phyloP scores from a whole-genome alignment of 2,113 vertebrate species.

The Odobenus rosmarus region DNA sequence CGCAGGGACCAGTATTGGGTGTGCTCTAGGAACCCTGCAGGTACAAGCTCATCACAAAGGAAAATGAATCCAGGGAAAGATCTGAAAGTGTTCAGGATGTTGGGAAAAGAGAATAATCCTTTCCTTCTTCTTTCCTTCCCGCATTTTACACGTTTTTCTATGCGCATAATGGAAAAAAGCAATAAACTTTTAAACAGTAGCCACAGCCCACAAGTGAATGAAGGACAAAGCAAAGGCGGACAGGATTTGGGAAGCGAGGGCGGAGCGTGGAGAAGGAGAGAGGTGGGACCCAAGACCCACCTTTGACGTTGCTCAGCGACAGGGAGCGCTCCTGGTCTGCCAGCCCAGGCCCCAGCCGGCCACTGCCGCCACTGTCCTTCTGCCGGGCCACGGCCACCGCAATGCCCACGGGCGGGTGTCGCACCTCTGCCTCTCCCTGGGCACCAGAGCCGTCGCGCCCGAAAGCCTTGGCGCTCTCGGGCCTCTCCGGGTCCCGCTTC shows the following conservation, averaged over 20 bases:
- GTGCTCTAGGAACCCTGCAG: rapidly evolving
- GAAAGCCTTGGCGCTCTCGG: constrained; percentile 94
- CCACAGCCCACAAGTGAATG: rapidly evolving
- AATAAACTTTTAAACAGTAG: not conserved
- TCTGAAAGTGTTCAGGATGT: not conserved
- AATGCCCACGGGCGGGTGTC: constrained; percentile 96
- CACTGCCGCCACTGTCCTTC: constrained; percentile 91
- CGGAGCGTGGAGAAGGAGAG: rapidly evolving
- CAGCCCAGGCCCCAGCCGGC: constrained; percentile 88
- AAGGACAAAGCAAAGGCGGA: rapidly evolving
- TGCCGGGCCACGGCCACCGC: constrained; percentile 97
- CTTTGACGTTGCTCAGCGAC: constrained; percentile 92
- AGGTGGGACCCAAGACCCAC: constrained; percentile 79
- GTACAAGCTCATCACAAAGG: not conserved
- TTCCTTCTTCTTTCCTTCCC: not conserved
- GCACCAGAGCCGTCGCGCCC: constrained; percentile 89
- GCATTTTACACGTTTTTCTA: not conserved
- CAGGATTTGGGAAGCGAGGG: not conserved
- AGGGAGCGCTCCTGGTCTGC: constrained; percentile 90
- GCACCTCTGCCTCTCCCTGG: constrained; percentile 94
- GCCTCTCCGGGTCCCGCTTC: constrained; percentile 95
- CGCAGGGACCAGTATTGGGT: rapidly evolving
- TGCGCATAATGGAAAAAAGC: not conserved
- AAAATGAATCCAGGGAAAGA: not conserved
- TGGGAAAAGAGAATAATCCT: not conserved